Evolutionary conservation across 2,888 invertebrate species (phyloP).

Genomic region (Dasysyrphus tricinctus): DNA sequence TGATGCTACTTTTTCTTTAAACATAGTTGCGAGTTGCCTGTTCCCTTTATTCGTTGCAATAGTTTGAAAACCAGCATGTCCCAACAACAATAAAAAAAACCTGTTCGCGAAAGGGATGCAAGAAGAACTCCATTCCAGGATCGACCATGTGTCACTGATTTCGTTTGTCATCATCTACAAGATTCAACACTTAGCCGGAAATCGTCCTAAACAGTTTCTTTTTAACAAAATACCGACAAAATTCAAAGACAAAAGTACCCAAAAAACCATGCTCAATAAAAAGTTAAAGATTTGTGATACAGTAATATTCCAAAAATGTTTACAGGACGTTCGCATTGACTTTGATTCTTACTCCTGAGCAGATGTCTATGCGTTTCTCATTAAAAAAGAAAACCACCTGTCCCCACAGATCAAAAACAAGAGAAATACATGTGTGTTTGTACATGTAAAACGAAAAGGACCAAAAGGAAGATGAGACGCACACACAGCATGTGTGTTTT

Average conservation of each 20-base stretch:
- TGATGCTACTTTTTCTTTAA: too few relatives aligned
- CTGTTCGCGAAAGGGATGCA: too few relatives aligned
- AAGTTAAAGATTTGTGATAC: neutral
- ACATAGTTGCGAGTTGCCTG: too few relatives aligned
- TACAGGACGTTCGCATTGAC: conserved; percentile 30
- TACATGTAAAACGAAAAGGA: conserved; percentile 46
- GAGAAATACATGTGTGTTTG: neutral
- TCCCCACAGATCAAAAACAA: conserved; percentile 6
- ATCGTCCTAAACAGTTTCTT: conserved; percentile 4
- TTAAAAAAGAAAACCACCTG: conserved; percentile 49
- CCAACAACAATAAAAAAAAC: too few relatives aligned
- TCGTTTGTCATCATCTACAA: neutral
- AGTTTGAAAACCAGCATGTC: too few relatives aligned
- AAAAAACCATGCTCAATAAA: neutral
- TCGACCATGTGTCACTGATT: too few relatives aligned
- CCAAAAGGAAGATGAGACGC: conserved; percentile 8
- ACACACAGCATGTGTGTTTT: conserved; percentile 48
- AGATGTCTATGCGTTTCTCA: conserved; percentile 45
- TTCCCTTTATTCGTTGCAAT: too few relatives aligned
- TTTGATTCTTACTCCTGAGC: conserved; percentile 38
- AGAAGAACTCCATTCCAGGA: too few relatives aligned
- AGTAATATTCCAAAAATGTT: conserved; percentile 2
- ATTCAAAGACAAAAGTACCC: neutral
- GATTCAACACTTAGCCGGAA: conserved; percentile 53
- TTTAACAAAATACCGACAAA: neutral